These are phyloP conservation scores for Limnephilus lunatus DNA, from an alignment of 2,888 invertebrate species.

Conservation along the genomic window DNA sequence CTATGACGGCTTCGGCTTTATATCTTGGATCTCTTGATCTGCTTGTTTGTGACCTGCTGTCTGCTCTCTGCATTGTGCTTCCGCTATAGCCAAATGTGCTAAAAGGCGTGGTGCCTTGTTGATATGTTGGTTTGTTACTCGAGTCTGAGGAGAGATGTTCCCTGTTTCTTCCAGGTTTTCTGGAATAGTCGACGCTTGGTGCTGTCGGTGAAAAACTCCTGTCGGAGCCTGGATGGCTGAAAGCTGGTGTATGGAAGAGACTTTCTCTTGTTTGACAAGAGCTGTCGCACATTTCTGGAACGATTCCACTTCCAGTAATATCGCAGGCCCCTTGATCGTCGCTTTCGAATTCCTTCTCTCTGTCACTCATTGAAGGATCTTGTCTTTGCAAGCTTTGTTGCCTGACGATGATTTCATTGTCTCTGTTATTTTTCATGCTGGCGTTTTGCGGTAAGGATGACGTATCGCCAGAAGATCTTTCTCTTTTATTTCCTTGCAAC, in stretches of 20 bases:
- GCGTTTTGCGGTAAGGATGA: conserved; percentile 44
- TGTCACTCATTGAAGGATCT: conserved; percentile 54
- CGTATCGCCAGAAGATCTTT: conserved; percentile 43
- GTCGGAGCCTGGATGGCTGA: conserved; percentile 57
- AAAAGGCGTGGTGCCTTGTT: conserved; percentile 71
- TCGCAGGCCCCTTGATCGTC: conserved; percentile 63
- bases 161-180: conserved; percentile 56
- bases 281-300: conserved; percentile 83
- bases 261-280: conserved; percentile 92
- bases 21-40: conserved; percentile 69
- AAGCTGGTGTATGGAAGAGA: conserved; percentile 76
- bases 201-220: conserved; percentile 66
- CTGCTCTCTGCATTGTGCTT: conserved; percentile 68
- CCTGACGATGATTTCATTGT: conserved; percentile 61
- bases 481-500: conserved; percentile 56
- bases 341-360: conserved; percentile 58
- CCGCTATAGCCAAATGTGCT: conserved; percentile 78
- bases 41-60: conserved; percentile 56
- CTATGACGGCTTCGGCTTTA: conserved; percentile 80
- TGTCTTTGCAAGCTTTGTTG: conserved; percentile 61
- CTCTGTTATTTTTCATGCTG: conserved; percentile 60
- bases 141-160: conserved; percentile 68
- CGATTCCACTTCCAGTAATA: conserved; percentile 68
- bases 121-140: conserved; percentile 68
- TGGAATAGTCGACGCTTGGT: conserved; percentile 66